Conservation (phyloP, 53 echinoderm and acorn worm genomes). For the Stichopus horrens region DNA sequence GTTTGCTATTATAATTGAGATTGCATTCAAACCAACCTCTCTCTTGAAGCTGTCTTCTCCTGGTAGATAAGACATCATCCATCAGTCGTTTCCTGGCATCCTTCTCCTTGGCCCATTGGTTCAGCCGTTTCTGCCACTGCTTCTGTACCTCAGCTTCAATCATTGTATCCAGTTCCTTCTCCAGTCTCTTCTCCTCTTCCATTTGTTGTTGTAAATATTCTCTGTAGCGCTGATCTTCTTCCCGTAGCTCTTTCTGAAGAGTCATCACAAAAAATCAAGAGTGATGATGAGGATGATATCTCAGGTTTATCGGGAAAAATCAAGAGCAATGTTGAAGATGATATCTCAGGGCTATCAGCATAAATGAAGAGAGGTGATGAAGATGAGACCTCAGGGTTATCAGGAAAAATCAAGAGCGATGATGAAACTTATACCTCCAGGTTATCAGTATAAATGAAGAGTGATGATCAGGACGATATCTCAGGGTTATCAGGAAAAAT, state of each 20-base stretch:
- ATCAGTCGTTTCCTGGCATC: conserved; percentile 89
- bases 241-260: conserved; percentile 82
- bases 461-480: too few species aligned
- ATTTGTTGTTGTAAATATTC: conserved; percentile 79
- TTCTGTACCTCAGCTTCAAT: conserved; percentile 80
- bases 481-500: too few species aligned
- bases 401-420: too few species aligned
- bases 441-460: too few species aligned
- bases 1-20: too few species aligned
- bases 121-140: conserved; percentile 95
- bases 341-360: too few species aligned
- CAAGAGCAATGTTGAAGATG: too few species aligned
- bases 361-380: too few species aligned
- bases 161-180: conserved; percentile 82
- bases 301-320: neutral
- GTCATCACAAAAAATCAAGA: neutral
- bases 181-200: conserved; percentile 72
- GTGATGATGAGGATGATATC: neutral
- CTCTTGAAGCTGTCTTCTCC: conserved; percentile 80
- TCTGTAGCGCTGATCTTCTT: conserved; percentile 90
- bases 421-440: too few species aligned
- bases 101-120: conserved; percentile 88
- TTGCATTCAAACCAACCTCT: conserved; percentile 60
- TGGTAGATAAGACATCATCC: conserved; percentile 81
- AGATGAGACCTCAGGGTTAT: too few species aligned